phyloP scores from a whole-genome alignment of 2,797 vertebrate genomes.

The Anolis apletophallus region DNA sequence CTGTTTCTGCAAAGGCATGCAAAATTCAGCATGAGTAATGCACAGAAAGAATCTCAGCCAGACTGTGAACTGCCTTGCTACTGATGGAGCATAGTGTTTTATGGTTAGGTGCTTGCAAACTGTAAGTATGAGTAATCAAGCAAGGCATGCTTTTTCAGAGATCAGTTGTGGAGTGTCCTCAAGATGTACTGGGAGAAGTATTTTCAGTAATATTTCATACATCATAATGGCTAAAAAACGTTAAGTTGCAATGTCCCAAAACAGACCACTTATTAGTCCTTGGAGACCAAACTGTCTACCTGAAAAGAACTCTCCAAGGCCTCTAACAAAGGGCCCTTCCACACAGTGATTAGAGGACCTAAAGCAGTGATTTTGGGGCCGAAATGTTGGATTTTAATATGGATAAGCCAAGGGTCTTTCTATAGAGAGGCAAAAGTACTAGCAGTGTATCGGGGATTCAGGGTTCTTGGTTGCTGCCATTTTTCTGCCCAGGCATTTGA shows the following conservation, averaged over 20 bases:
- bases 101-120: background rate
- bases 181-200: background rate
- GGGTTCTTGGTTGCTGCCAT: no score
- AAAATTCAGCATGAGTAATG: background rate
- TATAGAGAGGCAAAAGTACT: no score
- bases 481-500: no score
- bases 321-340: no score
- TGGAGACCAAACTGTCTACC: no score
- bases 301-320: background rate
- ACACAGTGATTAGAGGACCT: no score
- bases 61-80: background rate
- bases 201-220: background rate
- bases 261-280: background rate
- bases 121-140: background rate
- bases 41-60: background rate
- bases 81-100: background rate
- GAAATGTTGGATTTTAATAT: no score
- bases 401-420: no score
- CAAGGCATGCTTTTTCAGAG: background rate
- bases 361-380: no score
- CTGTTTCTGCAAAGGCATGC: background rate
- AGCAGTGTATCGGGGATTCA: no score
- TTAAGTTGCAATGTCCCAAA: background rate
- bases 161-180: background rate
- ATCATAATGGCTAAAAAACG: background rate